Conservation (phyloP, 2,113 vertebrate species). For the Agelaius phoeniceus region DNA sequence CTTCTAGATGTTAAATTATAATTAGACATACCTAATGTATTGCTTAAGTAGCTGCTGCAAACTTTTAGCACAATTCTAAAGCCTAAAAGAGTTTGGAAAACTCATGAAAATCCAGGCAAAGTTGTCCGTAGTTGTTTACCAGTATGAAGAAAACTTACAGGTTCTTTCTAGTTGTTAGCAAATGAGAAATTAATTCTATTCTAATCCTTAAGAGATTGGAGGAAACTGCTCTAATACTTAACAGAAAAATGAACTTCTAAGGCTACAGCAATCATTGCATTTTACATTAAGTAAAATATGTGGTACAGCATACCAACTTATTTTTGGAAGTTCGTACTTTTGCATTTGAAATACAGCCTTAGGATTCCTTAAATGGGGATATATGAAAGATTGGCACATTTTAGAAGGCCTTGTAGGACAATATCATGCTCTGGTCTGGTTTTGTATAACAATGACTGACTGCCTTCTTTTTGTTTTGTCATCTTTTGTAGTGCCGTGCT, state of each 20-base stretch:
- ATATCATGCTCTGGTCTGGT: not conserved
- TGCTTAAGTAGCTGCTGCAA: not conserved
- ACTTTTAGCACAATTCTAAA: not conserved
- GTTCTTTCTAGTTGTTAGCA: not conserved
- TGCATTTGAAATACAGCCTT: not conserved
- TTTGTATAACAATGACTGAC: not conserved
- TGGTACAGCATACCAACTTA: not conserved
- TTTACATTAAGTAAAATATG: not conserved
- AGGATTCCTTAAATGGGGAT: not conserved
- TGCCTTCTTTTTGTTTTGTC: not conserved
- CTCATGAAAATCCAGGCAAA: not conserved
- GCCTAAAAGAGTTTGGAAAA: not conserved
- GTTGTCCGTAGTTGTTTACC: not conserved
- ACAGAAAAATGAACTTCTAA: not conserved
- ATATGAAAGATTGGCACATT: not conserved
- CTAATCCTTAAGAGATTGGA: not conserved
- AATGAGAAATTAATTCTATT: not conserved
- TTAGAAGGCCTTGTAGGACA: not conserved
- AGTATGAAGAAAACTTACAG: not conserved
- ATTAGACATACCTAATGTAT: not conserved
- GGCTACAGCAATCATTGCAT: not conserved
- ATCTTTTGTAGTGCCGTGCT: constrained; percentile 87
- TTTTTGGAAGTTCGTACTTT: not conserved
- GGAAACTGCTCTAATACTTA: not conserved
- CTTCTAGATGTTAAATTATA: not conserved